phyloP scores from a whole-genome alignment of 64 coral and sea anemone genomes.

The Orbicella faveolata region DNA sequence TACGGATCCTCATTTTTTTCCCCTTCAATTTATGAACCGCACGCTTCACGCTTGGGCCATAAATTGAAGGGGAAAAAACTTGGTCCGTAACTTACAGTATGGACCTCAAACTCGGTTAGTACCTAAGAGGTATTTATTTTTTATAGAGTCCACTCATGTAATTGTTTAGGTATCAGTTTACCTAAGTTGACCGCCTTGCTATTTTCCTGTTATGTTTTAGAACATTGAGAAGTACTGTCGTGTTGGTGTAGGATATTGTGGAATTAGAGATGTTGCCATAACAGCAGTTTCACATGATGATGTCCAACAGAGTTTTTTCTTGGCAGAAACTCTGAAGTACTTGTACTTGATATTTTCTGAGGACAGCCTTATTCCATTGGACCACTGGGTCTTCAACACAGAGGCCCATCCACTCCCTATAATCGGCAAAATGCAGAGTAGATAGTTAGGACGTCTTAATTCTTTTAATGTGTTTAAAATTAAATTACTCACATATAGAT shows the following conservation, averaged over 20 bases:
- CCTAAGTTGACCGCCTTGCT: neutral
- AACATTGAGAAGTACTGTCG: conserved; percentile 85
- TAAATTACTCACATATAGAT: too few species aligned
- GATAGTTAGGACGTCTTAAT: conserved; percentile 21
- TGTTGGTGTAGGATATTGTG: conserved; percentile 78
- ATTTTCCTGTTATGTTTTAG: conserved; percentile 31
- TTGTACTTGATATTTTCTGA: conserved; percentile 98
- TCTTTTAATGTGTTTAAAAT: neutral
- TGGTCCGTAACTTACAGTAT: too few species aligned
- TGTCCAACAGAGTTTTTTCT: conserved; percentile 98
- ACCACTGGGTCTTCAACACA: conserved; percentile 94
- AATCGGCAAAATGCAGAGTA: conserved; percentile 61
- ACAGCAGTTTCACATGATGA: conserved; percentile 72
- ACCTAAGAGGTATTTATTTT: too few species aligned
- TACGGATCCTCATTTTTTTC: too few species aligned
- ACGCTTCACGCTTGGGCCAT: too few species aligned
- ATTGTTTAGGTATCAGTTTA: too few species aligned
- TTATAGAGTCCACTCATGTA: too few species aligned
- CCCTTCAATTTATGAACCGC: too few species aligned
- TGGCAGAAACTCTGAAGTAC: conserved; percentile 97
- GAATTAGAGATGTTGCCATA: conserved; percentile 80
- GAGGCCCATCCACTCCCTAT: conserved; percentile 92
- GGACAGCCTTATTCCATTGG: conserved; percentile 84
- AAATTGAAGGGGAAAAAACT: too few species aligned
- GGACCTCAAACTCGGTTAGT: too few species aligned